phyloP scores from a whole-genome alignment of 2,888 invertebrate genomes.

The Drosophila heteroneura region DNA sequence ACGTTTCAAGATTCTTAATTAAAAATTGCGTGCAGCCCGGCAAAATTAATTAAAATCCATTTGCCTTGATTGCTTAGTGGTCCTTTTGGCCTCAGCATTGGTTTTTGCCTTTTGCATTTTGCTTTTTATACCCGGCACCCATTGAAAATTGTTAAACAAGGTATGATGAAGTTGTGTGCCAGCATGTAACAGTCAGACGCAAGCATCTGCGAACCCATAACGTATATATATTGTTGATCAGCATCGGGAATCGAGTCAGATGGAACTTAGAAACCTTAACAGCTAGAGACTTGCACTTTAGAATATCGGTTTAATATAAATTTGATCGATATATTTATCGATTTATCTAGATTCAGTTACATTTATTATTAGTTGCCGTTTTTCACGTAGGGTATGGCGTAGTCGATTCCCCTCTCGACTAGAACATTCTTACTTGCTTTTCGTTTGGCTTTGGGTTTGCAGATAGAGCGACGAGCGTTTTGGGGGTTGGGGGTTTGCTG shows the following conservation, averaged over 20 bases:
- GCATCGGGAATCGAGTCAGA: not conserved
- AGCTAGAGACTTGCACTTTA: not conserved
- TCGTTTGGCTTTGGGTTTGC: slow-evolving; percentile 6
- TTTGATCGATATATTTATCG: not conserved
- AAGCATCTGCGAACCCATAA: not conserved
- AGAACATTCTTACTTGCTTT: not conserved
- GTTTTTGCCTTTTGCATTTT: slow-evolving; percentile 8
- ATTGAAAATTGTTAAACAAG: not conserved
- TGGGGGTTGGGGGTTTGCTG: not conserved
- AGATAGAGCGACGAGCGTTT: not conserved
- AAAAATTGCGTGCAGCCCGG: slow-evolving; percentile 68
- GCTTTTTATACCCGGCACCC: not conserved
- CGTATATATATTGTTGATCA: not conserved
- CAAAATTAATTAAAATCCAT: slow-evolving; percentile 79
- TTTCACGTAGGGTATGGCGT: not conserved
- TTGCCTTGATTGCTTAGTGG: slow-evolving; percentile 66
- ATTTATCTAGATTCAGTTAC: not conserved
- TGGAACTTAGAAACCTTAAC: not conserved
- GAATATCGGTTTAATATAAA: not conserved
- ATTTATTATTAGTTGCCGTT: not conserved
- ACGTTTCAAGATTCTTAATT: slow-evolving; percentile 67
- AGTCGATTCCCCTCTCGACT: not conserved
- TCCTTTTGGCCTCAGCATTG: slow-evolving; percentile 27
- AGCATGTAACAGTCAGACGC: not conserved
- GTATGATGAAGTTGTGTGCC: not conserved